Base-by-base conservation (phyloP, 1,140 invertebrate species). In the Lepidotrigona ventralis region DNA sequence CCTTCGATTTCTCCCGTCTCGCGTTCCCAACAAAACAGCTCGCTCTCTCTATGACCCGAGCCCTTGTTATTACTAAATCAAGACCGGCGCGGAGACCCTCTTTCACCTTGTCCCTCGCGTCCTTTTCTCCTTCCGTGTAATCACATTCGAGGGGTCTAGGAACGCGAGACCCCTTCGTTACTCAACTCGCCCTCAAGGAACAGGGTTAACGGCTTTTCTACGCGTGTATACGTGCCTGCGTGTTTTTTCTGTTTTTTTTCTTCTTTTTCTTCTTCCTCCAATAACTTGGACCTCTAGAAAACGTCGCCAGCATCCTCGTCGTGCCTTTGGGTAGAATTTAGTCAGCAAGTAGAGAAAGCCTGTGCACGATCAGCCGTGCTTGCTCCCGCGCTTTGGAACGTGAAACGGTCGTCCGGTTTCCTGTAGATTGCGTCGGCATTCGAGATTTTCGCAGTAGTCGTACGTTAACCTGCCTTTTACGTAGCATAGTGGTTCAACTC, bases 11-110 rank as follows among this genome's bases (percentile, higher is more conserved):
- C 64, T 66, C 64, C 33, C 23, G 80, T 74, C 80, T 86, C 60
- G 86, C 80, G 26, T 64, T 54, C 53, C 70, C n/a, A 63, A 26
- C 72, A 12, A 46, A 46, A 68, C 29, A 5, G 71, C 15, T 26
- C 58, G 63, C 79, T n/a, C 39, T 56, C 60, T 33, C 19, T 46
- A 72, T 53, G 68, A 9, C 29, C 68, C 68, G 73, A 76, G 81
- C 39, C 88, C 83, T 85, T 85, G 88, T 89, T 84, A 89, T 89
- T 89, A 89, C 83, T 90, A 87, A 89, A 89, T 90, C 88, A 89
- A 89, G 88, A 90, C 81, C 84, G 73, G 29, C 87, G 60, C 64
- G 39, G 39, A 71, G 58, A 33, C 54, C 66, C 60, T 21, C 56
- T 72, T 72, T 76, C 60, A 21, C 15, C 69, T 71, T 70, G 51